phyloP scores from a whole-genome alignment of 2,113 vertebrate species.

The Poeciliopsis occidentalis region DNA sequence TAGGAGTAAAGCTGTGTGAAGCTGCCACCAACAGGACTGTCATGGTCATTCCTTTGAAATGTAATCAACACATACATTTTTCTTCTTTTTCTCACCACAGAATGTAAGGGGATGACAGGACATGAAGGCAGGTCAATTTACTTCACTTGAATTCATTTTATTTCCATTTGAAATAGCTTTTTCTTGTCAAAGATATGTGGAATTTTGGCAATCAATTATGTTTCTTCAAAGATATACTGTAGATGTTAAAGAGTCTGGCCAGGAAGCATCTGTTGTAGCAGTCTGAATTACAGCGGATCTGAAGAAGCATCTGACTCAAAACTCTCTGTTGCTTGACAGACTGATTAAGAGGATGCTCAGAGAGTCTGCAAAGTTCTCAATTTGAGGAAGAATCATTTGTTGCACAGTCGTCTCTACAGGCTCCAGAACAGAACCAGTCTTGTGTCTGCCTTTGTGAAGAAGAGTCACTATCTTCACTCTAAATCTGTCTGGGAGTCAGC shows the following conservation, averaged over 20 bases:
- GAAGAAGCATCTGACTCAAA: background rate
- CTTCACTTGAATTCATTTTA: background rate
- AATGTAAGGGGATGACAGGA: no score
- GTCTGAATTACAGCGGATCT: background rate
- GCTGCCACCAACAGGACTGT: background rate
- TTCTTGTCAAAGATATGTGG: background rate
- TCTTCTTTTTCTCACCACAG: background rate
- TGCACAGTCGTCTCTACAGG: no score
- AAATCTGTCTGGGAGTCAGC: no score
- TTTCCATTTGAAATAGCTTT: background rate
- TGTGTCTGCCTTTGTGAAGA: no score
- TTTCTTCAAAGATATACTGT: no score
- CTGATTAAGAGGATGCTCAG: no score
- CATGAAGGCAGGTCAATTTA: background rate
- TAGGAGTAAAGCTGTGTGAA: background rate
- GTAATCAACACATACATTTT: background rate
- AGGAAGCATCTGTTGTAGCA: background rate
- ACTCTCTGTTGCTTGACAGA: background rate
- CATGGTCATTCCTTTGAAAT: background rate
- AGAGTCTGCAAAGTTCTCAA: no score
- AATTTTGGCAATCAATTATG: background rate
- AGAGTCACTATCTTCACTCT: no score
- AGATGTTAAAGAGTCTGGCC: background rate
- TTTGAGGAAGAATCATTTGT: no score
- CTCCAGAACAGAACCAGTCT: no score